Percentiles rank a stretch among this genome's conserved stretches.
phyloP scores from a whole-genome alignment of 2,888 invertebrate genomes.

The Myathropa florea region DNA sequence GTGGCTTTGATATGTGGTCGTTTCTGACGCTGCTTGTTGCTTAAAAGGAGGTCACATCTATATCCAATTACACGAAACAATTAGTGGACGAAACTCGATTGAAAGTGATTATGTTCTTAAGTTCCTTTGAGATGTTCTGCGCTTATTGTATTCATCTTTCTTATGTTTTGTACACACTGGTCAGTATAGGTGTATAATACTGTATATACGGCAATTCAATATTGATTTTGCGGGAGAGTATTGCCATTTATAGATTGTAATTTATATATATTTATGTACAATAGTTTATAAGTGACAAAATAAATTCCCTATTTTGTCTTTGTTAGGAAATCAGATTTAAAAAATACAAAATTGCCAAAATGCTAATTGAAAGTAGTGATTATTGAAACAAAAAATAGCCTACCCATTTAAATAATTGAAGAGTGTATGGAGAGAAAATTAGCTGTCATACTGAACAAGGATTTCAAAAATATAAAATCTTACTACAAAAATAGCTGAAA shows the following conservation, averaged over 20 bases:
- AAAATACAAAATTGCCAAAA: no score
- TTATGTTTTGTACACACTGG: not conserved
- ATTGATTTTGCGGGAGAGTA: not conserved
- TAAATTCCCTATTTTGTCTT: no score
- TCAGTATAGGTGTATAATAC: no score
- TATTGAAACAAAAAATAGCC: no score
- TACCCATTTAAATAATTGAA: no score
- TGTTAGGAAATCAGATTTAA: no score
- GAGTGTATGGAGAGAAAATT: no score
- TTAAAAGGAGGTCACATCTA: constrained; percentile 32
- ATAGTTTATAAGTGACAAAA: no score
- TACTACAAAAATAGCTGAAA: no score
- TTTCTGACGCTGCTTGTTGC: not conserved
- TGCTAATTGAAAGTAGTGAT: no score
- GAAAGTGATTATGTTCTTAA: constrained; percentile 32
- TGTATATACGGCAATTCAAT: not conserved
- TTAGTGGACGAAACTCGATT: constrained; percentile 48
- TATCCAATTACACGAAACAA: constrained; percentile 61
- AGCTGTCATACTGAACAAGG: no score
- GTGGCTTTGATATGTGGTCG: not conserved
- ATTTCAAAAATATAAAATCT: no score
- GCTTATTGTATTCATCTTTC: not conserved
- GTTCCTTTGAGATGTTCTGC: constrained; percentile 31
- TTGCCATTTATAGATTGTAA: not conserved
- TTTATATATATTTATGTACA: not conserved